A percentile compares a stretch with the other conserved stretches of the same genome.
Conservation (phyloP, 2,113 vertebrate genomes). For the Lophotis ruficrista region DNA sequence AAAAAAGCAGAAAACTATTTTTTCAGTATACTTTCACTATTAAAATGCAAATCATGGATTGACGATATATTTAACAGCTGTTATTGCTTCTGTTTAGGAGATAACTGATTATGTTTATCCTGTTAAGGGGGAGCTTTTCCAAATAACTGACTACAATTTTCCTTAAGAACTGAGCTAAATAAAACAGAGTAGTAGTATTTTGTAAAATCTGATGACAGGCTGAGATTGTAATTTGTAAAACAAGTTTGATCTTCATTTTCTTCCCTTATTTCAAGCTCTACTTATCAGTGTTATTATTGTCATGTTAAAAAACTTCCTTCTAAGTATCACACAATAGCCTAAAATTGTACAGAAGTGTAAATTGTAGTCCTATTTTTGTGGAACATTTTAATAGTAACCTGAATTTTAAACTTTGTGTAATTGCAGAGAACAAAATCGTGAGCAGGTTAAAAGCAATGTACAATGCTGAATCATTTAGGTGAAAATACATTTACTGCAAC, state of each 20-base stretch:
- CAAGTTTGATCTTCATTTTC: neutral
- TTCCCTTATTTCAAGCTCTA: neutral
- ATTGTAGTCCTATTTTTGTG: neutral
- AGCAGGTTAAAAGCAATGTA: neutral
- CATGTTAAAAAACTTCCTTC: neutral
- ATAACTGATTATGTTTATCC: neutral
- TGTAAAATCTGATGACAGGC: neutral
- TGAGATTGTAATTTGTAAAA: neutral
- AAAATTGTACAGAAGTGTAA: neutral
- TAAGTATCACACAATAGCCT: neutral
- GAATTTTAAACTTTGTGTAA: neutral
- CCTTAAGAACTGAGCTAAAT: neutral
- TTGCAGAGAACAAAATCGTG: neutral
- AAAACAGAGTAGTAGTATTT: neutral
- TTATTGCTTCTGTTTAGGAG: neutral
- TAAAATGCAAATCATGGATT: neutral
- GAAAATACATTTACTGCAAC: neutral
- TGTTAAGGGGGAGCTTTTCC: neutral
- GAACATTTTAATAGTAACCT: neutral
- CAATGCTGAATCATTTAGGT: neutral
- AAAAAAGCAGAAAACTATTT: neutral
- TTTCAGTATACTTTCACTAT: neutral
- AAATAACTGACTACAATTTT: neutral
- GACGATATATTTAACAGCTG: neutral
- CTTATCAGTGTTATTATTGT: neutral